Evolutionary conservation across 2,113 vertebrate genomes (phyloP).

Genomic region (Halichoeres trimaculatus): DNA sequence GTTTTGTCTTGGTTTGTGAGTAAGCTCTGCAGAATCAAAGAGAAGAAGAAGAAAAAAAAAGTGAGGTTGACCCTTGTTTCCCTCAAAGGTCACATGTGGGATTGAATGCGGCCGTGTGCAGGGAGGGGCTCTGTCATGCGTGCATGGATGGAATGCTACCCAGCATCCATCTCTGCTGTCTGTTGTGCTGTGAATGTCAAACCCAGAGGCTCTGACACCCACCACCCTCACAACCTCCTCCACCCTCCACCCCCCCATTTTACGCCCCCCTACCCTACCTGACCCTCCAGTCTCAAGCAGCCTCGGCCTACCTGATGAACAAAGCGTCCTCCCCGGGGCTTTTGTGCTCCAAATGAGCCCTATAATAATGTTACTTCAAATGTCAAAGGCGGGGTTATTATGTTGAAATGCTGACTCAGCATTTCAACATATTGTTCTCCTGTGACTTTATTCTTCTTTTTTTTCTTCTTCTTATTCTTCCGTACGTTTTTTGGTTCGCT

Average conservation of each 20-base stretch:
- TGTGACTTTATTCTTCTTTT: too few relatives aligned
- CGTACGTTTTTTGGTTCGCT: too few relatives aligned
- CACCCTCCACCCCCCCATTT: constrained; percentile 2
- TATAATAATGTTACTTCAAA: constrained; percentile 81
- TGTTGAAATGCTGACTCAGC: too few relatives aligned
- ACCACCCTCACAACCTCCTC: constrained; percentile 24
- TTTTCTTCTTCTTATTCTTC: too few relatives aligned
- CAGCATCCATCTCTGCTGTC: constrained; percentile 75
- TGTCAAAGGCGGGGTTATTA: constrained; percentile 77
- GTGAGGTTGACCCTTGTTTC: constrained; percentile 65
- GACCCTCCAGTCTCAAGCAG: constrained; percentile 62
- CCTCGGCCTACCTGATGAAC: constrained; percentile 74
- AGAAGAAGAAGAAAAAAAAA: constrained; percentile 46
- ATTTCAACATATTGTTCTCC: too few relatives aligned
- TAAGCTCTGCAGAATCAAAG: constrained; percentile 6
- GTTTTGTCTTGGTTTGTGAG: constrained; percentile 4
- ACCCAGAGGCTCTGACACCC: constrained; percentile 75
- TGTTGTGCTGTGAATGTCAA: constrained; percentile 82
- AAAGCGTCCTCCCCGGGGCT: constrained; percentile 62
- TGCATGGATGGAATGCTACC: constrained; percentile 66
- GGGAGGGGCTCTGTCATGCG: constrained; percentile 65
- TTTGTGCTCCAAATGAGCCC: constrained; percentile 73
- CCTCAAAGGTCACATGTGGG: constrained; percentile 70
- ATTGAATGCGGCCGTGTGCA: constrained; percentile 57
- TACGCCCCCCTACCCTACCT: constrained; percentile 56